phyloP scores from a whole-genome alignment of 2,797 vertebrate genomes.

The Poeciliopsis paucimaculata region DNA sequence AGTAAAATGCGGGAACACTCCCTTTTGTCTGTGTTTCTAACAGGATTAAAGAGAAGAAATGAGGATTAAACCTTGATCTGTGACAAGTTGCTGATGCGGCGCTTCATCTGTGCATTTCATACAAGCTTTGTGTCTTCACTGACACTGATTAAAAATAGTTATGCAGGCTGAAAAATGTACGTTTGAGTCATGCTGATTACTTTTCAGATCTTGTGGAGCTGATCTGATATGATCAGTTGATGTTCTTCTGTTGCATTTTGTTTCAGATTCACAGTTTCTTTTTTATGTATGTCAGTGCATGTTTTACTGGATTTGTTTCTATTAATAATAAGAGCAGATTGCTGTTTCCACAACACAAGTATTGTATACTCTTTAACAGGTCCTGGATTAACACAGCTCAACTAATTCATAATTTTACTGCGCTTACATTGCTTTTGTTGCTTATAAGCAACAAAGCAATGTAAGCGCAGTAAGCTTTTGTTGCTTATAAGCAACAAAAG shows the following conservation, averaged over 20 bases:
- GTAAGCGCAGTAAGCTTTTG: too few relatives aligned
- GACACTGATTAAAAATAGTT: slow-evolving; percentile 49
- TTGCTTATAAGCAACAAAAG: too few relatives aligned
- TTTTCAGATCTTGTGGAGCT: background rate
- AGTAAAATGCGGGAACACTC: slow-evolving; percentile 29
- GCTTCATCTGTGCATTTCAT: slow-evolving; percentile 52
- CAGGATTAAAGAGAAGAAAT: slow-evolving; percentile 38
- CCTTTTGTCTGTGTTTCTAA: slow-evolving; percentile 41
- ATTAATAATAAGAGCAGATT: background rate
- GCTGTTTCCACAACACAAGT: background rate
- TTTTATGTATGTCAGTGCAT: background rate
- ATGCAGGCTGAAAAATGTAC: slow-evolving; percentile 19
- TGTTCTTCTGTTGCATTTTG: background rate
- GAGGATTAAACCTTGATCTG: slow-evolving; percentile 54
- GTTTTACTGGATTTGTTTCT: background rate
- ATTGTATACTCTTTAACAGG: background rate
- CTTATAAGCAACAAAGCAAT: too few relatives aligned
- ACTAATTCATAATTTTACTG: background rate
- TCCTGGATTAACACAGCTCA: background rate
- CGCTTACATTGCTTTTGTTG: background rate
- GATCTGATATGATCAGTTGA: background rate
- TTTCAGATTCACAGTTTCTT: background rate
- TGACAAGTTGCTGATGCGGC: slow-evolving; percentile 59
- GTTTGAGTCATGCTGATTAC: slow-evolving; percentile 29
- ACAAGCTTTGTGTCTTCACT: slow-evolving; percentile 22